Percentiles rank a stretch among this genome's conserved stretches.
Evolutionary conservation across 1,140 invertebrate species (phyloP).

Genomic region (Nephila pilipes): DNA sequence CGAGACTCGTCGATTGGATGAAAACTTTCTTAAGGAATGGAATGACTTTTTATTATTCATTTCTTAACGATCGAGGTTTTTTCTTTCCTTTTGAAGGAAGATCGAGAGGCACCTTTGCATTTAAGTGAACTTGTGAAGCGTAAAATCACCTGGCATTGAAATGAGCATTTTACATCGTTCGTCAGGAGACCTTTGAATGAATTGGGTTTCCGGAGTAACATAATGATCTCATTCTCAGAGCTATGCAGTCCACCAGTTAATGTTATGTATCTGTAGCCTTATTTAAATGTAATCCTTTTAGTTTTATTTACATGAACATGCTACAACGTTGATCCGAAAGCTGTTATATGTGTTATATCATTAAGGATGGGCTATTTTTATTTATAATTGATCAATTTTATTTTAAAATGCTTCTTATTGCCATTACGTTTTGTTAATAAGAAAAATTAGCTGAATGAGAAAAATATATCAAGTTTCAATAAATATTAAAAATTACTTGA

Average conservation of each 20-base stretch:
- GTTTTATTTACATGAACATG: background rate
- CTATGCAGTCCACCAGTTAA: background rate
- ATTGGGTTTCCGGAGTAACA: constrained; percentile 40
- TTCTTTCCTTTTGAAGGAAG: background rate
- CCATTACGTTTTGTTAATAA: background rate
- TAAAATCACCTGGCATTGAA: constrained; percentile 30
- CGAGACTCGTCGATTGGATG: background rate
- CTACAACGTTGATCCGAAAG: background rate
- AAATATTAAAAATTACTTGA: too few relatives aligned
- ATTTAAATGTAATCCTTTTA: background rate
- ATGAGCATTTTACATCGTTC: constrained; percentile 7
- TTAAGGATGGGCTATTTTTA: background rate
- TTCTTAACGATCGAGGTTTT: constrained; percentile 44
- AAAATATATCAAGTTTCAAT: too few relatives aligned
- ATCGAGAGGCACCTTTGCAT: background rate
- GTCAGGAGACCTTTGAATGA: constrained; percentile 18
- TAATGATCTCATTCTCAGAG: constrained; percentile 12
- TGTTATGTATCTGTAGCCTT: constrained; percentile 12
- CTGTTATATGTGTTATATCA: background rate
- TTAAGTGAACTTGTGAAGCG: constrained; percentile 37
- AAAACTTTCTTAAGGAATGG: constrained; percentile 51
- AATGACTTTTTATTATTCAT: constrained; percentile 62
- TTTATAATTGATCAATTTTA: background rate
- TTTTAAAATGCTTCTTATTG: background rate
- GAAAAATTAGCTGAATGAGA: too few relatives aligned